Conservation (phyloP, 1,140 invertebrate genomes). For the Drosophila funebris region DNA sequence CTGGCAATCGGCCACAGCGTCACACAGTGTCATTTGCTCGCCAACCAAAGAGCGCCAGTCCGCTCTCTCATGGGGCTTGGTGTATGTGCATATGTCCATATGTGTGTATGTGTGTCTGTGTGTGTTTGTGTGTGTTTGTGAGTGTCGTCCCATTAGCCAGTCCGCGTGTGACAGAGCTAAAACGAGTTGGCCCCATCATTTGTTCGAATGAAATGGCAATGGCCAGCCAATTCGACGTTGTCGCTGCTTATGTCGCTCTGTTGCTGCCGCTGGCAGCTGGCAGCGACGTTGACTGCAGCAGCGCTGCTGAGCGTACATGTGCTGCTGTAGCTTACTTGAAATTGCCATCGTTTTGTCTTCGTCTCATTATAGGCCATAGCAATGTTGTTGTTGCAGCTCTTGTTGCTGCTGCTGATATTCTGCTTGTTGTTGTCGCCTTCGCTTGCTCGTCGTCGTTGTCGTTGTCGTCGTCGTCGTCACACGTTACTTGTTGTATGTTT, state of each 20-base stretch:
- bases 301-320: conserved; percentile 2
- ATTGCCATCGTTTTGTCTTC: conserved; percentile 50
- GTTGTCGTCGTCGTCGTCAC: conserved; percentile 38
- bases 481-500: conserved; percentile 40
- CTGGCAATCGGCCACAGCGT: conserved; percentile 22
- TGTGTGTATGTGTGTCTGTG: conserved; percentile 9
- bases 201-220: conserved; percentile 72
- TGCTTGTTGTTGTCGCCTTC: conserved; percentile 31
- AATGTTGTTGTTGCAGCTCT: conserved; percentile 30
- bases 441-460: conserved; percentile 22
- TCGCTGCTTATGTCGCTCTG: conserved; percentile 46
- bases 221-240: conserved; percentile 65
- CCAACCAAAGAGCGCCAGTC: conserved; percentile 60
- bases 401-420: conserved; percentile 1
- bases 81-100: conserved; percentile 9
- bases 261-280: conserved; percentile 14
- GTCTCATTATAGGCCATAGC: conserved; percentile 46
- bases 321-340: conserved; percentile 18
- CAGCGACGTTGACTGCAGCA: conserved; percentile 24
- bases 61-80: conserved; percentile 42
- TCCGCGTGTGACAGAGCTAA: conserved; percentile 70
- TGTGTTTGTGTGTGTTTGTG: conserved; percentile 34
- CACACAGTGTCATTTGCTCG: conserved; percentile 44
- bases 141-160: conserved; percentile 63
- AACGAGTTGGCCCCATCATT: conserved; percentile 65